These are phyloP conservation scores for Pteronotus mesoamericanus DNA, from an alignment of 2,797 vertebrate genomes.

Conservation along the genomic window DNA sequence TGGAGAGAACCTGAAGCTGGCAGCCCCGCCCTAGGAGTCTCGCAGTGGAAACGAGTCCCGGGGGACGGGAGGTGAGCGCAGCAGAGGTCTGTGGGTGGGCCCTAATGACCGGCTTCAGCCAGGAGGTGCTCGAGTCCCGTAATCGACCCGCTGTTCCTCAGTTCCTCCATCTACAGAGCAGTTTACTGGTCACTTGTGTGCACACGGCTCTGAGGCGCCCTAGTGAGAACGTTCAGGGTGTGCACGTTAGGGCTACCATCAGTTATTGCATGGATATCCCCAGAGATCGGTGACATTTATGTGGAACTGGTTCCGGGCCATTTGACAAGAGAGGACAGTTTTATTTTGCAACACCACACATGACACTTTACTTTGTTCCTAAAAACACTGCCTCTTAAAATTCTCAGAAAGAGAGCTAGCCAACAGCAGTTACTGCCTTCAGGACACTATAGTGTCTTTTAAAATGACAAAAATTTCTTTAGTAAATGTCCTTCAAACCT, in stretches of 20 bases:
- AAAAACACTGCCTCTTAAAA: not conserved
- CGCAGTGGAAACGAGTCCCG: not conserved
- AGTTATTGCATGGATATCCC: not conserved
- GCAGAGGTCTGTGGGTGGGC: not conserved
- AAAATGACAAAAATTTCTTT: not conserved
- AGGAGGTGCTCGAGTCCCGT: accelerated
- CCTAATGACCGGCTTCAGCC: not conserved
- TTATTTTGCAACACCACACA: not conserved
- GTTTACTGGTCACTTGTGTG: not conserved
- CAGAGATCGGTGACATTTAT: not conserved
- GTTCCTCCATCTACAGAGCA: not conserved
- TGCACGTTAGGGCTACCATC: not conserved
- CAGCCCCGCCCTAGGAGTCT: not conserved
- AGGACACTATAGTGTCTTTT: not conserved
- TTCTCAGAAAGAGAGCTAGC: not conserved
- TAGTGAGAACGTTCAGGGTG: not conserved
- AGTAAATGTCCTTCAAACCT: not conserved
- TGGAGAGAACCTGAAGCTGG: not conserved
- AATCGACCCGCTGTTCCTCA: not conserved
- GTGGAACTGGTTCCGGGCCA: not conserved
- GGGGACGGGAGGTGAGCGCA: not conserved
- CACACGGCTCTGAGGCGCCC: not conserved
- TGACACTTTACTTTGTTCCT: not conserved
- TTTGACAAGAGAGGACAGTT: not conserved
- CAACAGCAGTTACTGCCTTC: not conserved